A percentile compares a stretch with the other conserved stretches of the same genome.
These are phyloP conservation scores for Amazona vittata DNA, from an alignment of 2,113 vertebrate genomes.

Conservation along the genomic window DNA sequence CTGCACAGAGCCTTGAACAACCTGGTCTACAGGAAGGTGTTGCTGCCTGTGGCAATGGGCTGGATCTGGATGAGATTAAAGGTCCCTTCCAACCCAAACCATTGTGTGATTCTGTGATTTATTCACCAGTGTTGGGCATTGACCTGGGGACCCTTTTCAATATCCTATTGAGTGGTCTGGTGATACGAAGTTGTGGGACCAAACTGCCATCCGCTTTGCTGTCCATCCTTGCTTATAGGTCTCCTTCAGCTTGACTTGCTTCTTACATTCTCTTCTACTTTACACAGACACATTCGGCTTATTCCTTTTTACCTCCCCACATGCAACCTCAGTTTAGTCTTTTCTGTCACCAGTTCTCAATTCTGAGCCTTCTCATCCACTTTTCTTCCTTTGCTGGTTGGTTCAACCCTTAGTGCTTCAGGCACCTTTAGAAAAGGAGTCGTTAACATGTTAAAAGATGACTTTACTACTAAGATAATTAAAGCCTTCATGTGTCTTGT, in stretches of 20 bases:
- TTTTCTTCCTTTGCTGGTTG: background rate
- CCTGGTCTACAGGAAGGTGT: background rate
- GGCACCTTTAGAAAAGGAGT: background rate
- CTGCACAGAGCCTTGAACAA: background rate
- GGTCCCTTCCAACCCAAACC: background rate
- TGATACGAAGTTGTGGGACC: rapidly evolving
- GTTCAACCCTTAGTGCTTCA: background rate
- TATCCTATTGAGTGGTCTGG: rapidly evolving
- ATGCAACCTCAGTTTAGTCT: background rate
- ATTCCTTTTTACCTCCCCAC: background rate
- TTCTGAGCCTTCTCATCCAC: background rate
- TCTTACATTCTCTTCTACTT: background rate
- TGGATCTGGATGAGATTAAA: background rate
- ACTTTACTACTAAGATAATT: background rate
- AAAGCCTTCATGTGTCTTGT: background rate
- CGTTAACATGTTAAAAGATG: background rate
- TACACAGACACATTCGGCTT: background rate
- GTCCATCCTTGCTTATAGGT: background rate
- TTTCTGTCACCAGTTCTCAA: background rate
- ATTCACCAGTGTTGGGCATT: background rate
- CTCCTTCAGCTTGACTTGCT: background rate
- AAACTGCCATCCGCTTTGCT: background rate
- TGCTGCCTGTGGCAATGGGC: background rate
- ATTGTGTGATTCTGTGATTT: background rate
- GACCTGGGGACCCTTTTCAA: background rate